Conservation (phyloP, 2,797 vertebrate species). For the Mionectes olivaceus region DNA sequence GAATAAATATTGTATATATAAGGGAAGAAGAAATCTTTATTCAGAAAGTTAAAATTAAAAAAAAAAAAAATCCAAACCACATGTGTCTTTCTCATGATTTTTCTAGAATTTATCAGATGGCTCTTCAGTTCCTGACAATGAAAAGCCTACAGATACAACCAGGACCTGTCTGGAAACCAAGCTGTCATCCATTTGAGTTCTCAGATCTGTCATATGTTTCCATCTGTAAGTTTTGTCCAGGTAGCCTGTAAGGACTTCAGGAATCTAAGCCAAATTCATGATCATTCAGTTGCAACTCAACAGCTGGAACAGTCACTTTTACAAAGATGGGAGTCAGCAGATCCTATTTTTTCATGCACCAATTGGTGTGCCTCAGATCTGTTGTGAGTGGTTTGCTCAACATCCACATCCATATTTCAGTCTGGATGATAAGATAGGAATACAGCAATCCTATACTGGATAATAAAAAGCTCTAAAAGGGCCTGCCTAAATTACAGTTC, state of each 20-base stretch:
- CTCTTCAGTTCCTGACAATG: neutral
- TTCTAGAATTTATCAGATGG: neutral
- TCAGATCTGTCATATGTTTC: neutral
- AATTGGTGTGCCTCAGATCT: neutral
- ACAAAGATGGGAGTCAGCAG: neutral
- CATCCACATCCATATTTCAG: neutral
- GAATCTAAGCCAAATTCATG: neutral
- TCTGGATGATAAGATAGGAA: neutral
- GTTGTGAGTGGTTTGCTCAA: neutral
- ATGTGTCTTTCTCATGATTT: neutral
- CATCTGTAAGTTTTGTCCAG: neutral
- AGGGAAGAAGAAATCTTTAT: neutral
- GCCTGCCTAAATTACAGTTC: neutral
- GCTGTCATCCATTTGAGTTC: neutral
- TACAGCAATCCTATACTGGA: neutral
- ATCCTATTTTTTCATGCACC: neutral
- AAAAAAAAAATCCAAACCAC: neutral
- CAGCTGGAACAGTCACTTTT: neutral
- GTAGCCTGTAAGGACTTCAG: neutral
- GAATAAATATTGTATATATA: neutral
- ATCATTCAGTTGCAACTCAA: neutral
- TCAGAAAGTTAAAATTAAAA: neutral
- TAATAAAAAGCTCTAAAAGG: neutral
- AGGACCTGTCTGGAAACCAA: neutral
- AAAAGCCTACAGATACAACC: neutral